Conservation (phyloP, 2,797 vertebrate genomes). For the Macrochelys suwanniensis region DNA sequence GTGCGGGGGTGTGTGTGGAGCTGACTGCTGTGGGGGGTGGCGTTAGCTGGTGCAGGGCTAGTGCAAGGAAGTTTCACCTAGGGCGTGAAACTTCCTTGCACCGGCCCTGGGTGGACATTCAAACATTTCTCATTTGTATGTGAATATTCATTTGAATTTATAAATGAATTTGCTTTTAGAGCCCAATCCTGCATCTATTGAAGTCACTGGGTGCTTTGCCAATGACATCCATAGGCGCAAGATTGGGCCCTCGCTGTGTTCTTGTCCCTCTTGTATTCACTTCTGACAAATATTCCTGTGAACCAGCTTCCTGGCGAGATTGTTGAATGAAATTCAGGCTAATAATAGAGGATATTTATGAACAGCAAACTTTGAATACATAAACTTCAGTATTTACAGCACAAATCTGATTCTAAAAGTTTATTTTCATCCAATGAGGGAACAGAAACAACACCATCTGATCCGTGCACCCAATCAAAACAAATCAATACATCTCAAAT, state of each 20-base stretch:
- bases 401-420: conserved; percentile 17
- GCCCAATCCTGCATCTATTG: neutral
- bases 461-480: conserved; percentile 17
- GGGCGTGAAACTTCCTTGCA: too few species aligned
- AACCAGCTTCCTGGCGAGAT: neutral
- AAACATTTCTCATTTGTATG: neutral
- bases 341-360: conserved; percentile 1
- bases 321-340: conserved; percentile 8
- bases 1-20: too few species aligned
- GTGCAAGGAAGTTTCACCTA: too few species aligned
- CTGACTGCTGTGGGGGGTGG: too few species aligned
- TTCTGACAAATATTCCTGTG: neutral
- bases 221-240: neutral
- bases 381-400: neutral
- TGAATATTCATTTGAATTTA: neutral
- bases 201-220: neutral
- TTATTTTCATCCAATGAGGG: neutral
- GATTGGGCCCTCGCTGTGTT: neutral
- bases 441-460: conserved; percentile 7
- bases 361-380: neutral
- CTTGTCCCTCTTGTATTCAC: neutral
- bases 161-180: neutral
- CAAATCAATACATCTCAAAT: neutral
- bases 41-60: too few species aligned
- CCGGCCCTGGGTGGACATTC: neutral